Evolutionary conservation across 2,888 invertebrate species (phyloP), one percentile per base, ranked within the genome.

Genomic region (Germaria angustata): DNA sequence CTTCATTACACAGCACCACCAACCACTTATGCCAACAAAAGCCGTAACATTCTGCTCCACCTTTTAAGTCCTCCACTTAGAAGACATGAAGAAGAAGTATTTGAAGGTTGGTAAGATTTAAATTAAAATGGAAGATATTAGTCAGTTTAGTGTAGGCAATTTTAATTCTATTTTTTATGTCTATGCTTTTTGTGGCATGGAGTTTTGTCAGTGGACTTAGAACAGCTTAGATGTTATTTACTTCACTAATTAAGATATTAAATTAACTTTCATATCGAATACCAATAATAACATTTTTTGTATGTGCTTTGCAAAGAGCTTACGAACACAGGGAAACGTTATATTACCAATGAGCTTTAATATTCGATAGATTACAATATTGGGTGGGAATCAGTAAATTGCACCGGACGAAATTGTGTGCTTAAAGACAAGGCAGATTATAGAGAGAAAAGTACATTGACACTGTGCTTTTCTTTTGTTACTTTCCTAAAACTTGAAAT

Each of bases 191-290:
- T 2, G 7, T 57, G 36, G 15, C 17, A 41, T 51, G 44, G 44
- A 53, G 49, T 66, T 71, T 51, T 65, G 61, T 77, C 55, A 36
- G 57, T 73, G 80, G 77, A 65, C 65, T 80, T 80, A 59, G 44
- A 44, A 53, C 46, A 20, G 78, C 82, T 86, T 86, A 86, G 86
- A 86, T 85, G 85, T 86, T 87, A 86, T 87, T 86, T 86, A 85
- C 86, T 85, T 84, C 81, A 84, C 86, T 87, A 87, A 87, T 87
- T 87, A 87, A 87, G 86, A 87, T 86, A 87, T 86, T 86, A 86
- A 86, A 87, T 80, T 66, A 61, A 80, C 59, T 72, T 73, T 53
- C 36, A 72, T 65, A 71, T 72, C 63, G 49, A 22, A 53, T 36
- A 55, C 63, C 46, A 63, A 63, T 71, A 59, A 34, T 44, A 46